Base-by-base conservation (phyloP, 2,797 vertebrate species). In the Platalea minor region DNA sequence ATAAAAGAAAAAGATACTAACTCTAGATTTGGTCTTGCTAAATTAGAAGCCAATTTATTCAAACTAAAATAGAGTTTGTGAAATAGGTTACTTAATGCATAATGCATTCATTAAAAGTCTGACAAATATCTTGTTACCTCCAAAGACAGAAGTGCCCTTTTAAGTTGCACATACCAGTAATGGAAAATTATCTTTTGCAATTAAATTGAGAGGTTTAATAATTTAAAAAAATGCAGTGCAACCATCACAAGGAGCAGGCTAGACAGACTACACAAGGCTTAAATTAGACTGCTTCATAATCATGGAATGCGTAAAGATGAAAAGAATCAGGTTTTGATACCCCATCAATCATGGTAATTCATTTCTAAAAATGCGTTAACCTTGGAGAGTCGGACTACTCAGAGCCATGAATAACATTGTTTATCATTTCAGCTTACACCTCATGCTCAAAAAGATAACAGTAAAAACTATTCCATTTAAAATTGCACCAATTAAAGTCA, bases 401-500 rank as follows among this genome's bases (percentile, higher is more conserved):
- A 95, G 84, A 96, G 85, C 81, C 82, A 91, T 86, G 88, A 96
- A 95, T 96, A 97, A 91, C 85, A 92, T 67, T 97, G 90, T 96
- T 93, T 92, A 93, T 97, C 94, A 96, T 81, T 95, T 87, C 85
- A 96, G 90, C 83, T 80, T 96, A 96, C 90, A 97, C 81, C 93
- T 97, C 95, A 93, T 93, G 94, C 81, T 93, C 95, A 95, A 95
- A 95, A 97, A 97, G 91, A 96, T 95, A 95, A 85, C 85, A 96
- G 88, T 92, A 95, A 95, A 91, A 93, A 61, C 80, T 96, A 88
- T 41, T 87, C 13, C 20, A 65, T 85, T 93, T 88, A 96, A 93
- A 88, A 91, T 95, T 96, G 96, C 97, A 96, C 91, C 92, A 97
- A 96, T 97, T 96, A 96, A 95, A 91, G 76, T 89, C 69, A 96